Percentiles rank a stretch among this genome's conserved stretches.
Conservation (phyloP, 2,797 vertebrate species). For the Eutrigla gurnardus region DNA sequence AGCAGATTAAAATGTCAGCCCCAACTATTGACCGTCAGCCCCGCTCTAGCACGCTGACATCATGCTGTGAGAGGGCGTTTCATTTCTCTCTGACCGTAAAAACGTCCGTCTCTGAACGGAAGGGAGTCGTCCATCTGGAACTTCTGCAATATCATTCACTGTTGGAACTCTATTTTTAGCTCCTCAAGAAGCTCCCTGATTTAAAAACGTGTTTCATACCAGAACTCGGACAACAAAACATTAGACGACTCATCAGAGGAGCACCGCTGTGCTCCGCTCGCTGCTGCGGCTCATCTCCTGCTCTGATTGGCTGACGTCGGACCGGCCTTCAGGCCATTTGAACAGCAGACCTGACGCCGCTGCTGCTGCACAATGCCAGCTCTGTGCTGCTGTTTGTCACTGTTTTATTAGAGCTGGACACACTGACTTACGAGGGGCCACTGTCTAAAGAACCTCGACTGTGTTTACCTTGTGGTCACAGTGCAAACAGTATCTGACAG, state of each 20-base stretch:
- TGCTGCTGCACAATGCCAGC: slow-evolving; percentile 56
- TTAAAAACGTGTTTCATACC: slow-evolving; percentile 2
- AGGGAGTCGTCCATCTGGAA: neutral
- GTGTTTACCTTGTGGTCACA: slow-evolving; percentile 47
- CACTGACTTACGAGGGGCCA: slow-evolving; percentile 31
- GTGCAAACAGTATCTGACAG: slow-evolving; percentile 23
- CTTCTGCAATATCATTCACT: slow-evolving; percentile 16
- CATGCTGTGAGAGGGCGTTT: slow-evolving; percentile 50
- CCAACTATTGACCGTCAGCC: slow-evolving; percentile 53
- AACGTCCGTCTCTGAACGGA: slow-evolving; percentile 38
- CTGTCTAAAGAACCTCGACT: slow-evolving; percentile 33
- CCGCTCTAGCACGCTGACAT: slow-evolving; percentile 60
- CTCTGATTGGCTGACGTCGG: slow-evolving; percentile 70
- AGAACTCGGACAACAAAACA: slow-evolving; percentile 5
- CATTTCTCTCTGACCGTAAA: slow-evolving; percentile 41
- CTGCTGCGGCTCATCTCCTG: slow-evolving; percentile 34
- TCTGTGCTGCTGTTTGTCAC: slow-evolving; percentile 55
- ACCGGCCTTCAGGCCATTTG: slow-evolving; percentile 57
- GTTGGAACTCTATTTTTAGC: slow-evolving; percentile 26
- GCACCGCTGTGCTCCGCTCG: slow-evolving; percentile 21
- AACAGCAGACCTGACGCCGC: slow-evolving; percentile 54
- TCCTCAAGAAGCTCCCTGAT: neutral
- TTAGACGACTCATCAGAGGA: slow-evolving; percentile 45
- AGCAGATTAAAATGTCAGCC: slow-evolving; percentile 62
- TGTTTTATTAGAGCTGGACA: slow-evolving; percentile 51